Evolutionary conservation across 2,888 invertebrate genomes (phyloP), one percentile per base, ranked within the genome.

Genomic region (Ceratothoa steindachneri): DNA sequence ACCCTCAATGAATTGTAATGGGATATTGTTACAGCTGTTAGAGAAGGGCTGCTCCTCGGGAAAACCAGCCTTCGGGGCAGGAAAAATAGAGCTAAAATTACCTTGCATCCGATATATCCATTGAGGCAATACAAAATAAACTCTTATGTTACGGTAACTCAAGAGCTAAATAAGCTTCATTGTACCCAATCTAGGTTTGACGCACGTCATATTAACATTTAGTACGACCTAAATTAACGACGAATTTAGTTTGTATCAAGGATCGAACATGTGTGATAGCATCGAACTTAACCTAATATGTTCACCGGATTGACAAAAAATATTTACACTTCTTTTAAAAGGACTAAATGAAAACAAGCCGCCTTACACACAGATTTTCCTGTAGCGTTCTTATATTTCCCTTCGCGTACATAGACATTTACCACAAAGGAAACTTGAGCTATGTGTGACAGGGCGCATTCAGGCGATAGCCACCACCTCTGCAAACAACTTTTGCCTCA

Each of bases 1-100:
- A 55, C 55, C 55, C 55, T n/a, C 55, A 55, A 55, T 55, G 55
- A 55, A 55, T 55, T 55, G 55, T 55, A 55, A 55, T 55, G 55
- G 55, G 55, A 55, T 55, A 55, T 55, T 55, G 55, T 55, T 55
- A 55, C 55, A 55, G 55, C 55, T 55, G 55, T 22, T 55, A 22
- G 55, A 55, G 55, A 7, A 5, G 12, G 5, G 5, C 24, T 55
- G 9, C 19, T 19, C 15, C 60, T 22, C 27, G 12, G n/a, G 19
- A 60, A 41, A 41, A 5, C 15, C 7, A 41, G 15, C 41, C 41
- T 41, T 41, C 5, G 5, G 5, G 15, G 15, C 5, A 5, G 5
- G 41, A 5, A 15, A 9, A 41, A 41, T 15, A 41, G 15, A 15
- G 41, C 5, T 15, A 9, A 41, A 9, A 41, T 15, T 41, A 9